Base-by-base conservation (phyloP, 2,113 vertebrate species). In the Myrmecobius fasciatus region DNA sequence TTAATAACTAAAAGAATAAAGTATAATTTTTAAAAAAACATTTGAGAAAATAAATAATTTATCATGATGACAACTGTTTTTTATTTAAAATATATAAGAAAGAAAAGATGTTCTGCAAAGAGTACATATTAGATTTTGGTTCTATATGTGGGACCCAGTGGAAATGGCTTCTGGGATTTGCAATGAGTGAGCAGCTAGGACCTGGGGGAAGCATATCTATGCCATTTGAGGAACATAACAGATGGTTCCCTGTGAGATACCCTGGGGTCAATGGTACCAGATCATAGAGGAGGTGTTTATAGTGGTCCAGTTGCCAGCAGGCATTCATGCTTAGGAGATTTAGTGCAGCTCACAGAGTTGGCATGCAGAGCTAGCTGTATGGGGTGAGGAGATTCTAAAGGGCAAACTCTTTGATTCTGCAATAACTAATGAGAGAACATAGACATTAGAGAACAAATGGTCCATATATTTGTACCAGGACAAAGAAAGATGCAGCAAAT, bases 241-340 rank as follows among this genome's bases (percentile, higher is more conserved):
- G 0, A 98, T 99, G 0, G 98, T 99, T 26, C 98, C 98, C 17
- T 99, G 99, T 95, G 96, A 97, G 93, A 99, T 99, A 0, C 98
- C 99, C 0, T 99, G 99, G 99, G 99, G 99, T 24, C 98, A 98
- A 75, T 99, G 99, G 99, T 99, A 99, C 96, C 99, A 99, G 96
- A 99, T 99, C 67, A 98, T 99, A 98, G 99, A 99, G 94, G 99
- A 99, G 97, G 98, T 99, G n/a, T 99, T 99, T 96, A 98, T 99
- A 52, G 99, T 99, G 95, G 99, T 99, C 96, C 97, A 54, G 10
- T 36, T 28, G 25, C 43, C 91, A 53, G 7, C 31, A 0, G 99
- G 99, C 36, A 99, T 99, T 9, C 98, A 98, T 9, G 98, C 98
- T 0, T 98, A 98, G 97, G 99, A 99, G 8, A 97, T 99, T 3